Base-by-base conservation (phyloP, 92 coral and sea anemone species). In the Paramuricea clavata region DNA sequence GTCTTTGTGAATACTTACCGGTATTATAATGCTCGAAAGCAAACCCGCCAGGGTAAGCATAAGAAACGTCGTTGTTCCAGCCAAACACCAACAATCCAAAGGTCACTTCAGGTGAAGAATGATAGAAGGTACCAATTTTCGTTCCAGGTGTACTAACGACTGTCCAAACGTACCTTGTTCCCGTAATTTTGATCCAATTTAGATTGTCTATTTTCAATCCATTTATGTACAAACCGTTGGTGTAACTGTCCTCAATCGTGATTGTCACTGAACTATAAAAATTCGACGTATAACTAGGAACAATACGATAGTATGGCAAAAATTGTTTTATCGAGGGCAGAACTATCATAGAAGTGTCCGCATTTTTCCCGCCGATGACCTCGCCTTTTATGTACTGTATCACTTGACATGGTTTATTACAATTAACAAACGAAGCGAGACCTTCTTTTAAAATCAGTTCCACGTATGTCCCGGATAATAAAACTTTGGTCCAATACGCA, bases 1-100 rank as follows among this genome's bases (percentile, higher is more conserved):
- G n/a, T n/a, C n/a, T n/a, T n/a, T n/a, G n/a, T n/a, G n/a, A n/a
- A 85, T 76, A 82, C 86, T 91, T 91, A 62, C 73, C 71, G 69
- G 83, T 92, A 81, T 89, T 52, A 12, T 61, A 10, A 12, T 61
- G 27, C 69, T 30, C 21, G 17, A 61, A 61, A 19, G 35, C 69
- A 12, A 61, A 23, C 13, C 69, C 69, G n/a, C 69, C 69, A 23
- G 69, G 69, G 31, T 61, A 61, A 61, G 69, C 27, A 30, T 61
- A 61, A 10, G 69, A 61, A 9, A 25, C 35, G 0, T 23, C 10
- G 30, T 25, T 15, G 2, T 15, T 61, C 13, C 27, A 25, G 35
- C 69, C 69, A 61, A 19, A 61, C 27, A 61, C 69, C 35, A 61
- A 30, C 31, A 61, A 19, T 25, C 69, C 69, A 61, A 61, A 61